These are phyloP conservation scores for Erpornis zantholeuca DNA, from an alignment of 2,113 vertebrate genomes.

Conservation along the genomic window DNA sequence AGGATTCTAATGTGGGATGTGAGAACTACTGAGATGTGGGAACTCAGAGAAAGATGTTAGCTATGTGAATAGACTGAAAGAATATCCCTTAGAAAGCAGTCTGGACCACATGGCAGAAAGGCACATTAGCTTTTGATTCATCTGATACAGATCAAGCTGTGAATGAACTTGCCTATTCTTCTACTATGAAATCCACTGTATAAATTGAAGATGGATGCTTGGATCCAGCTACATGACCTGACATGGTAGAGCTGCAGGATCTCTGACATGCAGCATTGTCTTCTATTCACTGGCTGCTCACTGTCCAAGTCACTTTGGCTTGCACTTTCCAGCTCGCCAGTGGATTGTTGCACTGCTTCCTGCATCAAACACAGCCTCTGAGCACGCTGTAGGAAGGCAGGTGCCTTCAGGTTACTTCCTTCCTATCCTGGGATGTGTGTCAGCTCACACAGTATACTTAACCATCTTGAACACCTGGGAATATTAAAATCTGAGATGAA, in stretches of 20 bases:
- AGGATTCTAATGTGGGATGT: background rate
- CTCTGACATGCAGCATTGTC: background rate
- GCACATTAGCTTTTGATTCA: background rate
- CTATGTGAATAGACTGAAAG: background rate
- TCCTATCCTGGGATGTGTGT: constrained; percentile 20
- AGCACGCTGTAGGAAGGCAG: background rate
- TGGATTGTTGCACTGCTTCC: background rate
- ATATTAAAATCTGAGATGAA: constrained; percentile 33
- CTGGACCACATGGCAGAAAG: background rate
- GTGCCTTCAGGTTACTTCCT: constrained; percentile 15
- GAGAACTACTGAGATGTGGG: background rate
- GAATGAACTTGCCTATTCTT: background rate
- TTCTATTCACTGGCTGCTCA: background rate
- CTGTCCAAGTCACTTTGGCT: background rate
- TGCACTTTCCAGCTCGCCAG: background rate
- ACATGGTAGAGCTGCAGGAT: background rate
- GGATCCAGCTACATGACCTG: background rate
- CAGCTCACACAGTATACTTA: background rate
- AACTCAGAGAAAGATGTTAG: background rate
- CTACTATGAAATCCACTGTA: background rate
- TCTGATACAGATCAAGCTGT: background rate
- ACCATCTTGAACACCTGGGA: background rate
- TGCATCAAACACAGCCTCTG: background rate
- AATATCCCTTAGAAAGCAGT: background rate
- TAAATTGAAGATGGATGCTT: background rate